These are phyloP conservation scores for Microchrysa polita DNA, from an alignment of 2,888 invertebrate species.

Conservation along the genomic window DNA sequence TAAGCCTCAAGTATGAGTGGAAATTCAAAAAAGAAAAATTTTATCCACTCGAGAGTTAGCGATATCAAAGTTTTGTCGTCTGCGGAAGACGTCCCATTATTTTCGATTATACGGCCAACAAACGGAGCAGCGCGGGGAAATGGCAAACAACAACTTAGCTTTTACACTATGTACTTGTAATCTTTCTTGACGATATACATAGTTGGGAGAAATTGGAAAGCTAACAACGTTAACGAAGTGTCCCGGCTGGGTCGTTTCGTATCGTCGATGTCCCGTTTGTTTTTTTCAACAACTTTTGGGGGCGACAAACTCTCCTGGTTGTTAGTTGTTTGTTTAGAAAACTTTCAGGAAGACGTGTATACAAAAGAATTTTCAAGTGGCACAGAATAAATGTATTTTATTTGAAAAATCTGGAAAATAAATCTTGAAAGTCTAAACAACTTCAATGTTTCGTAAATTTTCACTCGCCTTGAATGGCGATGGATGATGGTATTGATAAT, in stretches of 20 bases:
- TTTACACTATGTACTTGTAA: too few relatives aligned
- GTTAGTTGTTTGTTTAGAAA: background rate
- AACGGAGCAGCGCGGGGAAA: background rate
- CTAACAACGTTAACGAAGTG: constrained; percentile 19
- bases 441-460: too few relatives aligned
- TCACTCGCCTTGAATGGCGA: too few relatives aligned
- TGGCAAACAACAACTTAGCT: constrained; percentile 3
- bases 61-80: background rate
- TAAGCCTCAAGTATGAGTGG: background rate
- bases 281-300: background rate
- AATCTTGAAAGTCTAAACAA: too few relatives aligned
- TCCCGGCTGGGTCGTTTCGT: background rate
- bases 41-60: background rate
- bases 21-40: constrained; percentile 1
- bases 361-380: too few relatives aligned
- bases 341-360: background rate
- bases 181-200: background rate
- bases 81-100: constrained; percentile 41
- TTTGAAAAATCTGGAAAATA: too few relatives aligned
- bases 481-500: too few relatives aligned
- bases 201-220: constrained; percentile 15
- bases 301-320: background rate
- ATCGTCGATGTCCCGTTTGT: too few relatives aligned
- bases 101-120: constrained; percentile 43
- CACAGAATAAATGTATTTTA: too few relatives aligned